phyloP scores from a whole-genome alignment of 2,113 vertebrate genomes.

The Picathartes gymnocephalus region DNA sequence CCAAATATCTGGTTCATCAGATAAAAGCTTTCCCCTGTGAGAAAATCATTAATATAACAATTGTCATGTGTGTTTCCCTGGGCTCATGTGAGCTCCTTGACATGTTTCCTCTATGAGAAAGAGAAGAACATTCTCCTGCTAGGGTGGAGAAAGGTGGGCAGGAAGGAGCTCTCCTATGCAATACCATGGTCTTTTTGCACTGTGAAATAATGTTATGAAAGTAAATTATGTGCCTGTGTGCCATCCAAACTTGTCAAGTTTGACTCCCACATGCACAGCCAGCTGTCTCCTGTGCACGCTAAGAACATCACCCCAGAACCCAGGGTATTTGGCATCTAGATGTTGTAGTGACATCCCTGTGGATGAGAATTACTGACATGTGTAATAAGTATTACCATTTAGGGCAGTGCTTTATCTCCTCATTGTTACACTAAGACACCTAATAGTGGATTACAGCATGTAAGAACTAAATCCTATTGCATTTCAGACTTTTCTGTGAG shows the following conservation, averaged over 20 bases:
- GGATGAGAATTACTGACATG: neutral
- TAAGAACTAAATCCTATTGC: neutral
- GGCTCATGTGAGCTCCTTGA: neutral
- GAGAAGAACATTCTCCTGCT: neutral
- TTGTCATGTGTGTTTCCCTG: neutral
- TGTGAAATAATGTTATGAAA: neutral
- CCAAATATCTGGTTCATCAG: neutral
- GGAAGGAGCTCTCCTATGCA: neutral
- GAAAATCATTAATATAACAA: neutral
- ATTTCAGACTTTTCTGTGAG: neutral
- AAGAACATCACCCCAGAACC: slow-evolving; percentile 6
- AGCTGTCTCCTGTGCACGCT: neutral
- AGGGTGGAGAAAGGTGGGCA: neutral
- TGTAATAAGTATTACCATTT: neutral
- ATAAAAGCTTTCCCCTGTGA: neutral
- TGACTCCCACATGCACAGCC: neutral
- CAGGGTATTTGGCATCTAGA: slow-evolving; percentile 28
- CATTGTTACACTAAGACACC: neutral
- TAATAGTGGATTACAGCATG: neutral
- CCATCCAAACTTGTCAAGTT: neutral
- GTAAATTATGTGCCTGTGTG: neutral
- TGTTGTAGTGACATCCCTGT: slow-evolving; percentile 18
- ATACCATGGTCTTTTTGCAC: neutral
- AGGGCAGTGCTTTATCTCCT: neutral
- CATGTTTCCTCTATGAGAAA: neutral